Conservation (phyloP, 2,797 vertebrate species). For the Champsocephalus gunnari region DNA sequence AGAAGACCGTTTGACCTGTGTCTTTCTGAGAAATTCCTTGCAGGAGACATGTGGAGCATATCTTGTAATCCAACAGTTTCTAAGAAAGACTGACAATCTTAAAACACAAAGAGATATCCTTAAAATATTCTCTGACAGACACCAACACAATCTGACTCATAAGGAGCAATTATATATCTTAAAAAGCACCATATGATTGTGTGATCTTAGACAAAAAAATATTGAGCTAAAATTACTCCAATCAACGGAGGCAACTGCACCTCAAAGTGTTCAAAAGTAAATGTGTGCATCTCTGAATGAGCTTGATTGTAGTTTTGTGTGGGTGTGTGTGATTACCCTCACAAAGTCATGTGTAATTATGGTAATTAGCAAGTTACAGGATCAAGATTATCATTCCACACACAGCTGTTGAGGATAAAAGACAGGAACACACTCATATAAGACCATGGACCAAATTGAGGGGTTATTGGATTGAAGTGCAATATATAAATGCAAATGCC, state of each 20-base stretch:
- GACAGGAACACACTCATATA: background rate
- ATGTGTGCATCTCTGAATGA: background rate
- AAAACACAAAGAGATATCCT: too few species aligned
- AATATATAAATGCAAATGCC: slow-evolving; percentile 60
- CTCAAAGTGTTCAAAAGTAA: slow-evolving; percentile 9
- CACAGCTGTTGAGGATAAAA: slow-evolving; percentile 32
- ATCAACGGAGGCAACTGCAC: slow-evolving; percentile 46
- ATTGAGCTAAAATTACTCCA: slow-evolving; percentile 30
- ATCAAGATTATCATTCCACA: slow-evolving; percentile 41
- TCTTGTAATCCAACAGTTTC: too few species aligned
- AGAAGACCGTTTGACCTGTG: too few species aligned
- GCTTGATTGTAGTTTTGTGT: background rate
- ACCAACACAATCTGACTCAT: too few species aligned
- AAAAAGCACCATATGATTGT: background rate
- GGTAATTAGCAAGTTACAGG: slow-evolving; percentile 62
- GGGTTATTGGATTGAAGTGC: slow-evolving; percentile 8
- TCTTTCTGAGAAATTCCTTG: too few species aligned
- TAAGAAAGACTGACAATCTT: too few species aligned
- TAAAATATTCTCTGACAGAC: too few species aligned
- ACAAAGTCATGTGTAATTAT: slow-evolving; percentile 49
- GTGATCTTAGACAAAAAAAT: slow-evolving; percentile 37
- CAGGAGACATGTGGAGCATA: too few species aligned
- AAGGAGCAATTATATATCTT: background rate
- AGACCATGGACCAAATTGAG: background rate
- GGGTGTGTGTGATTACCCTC: slow-evolving; percentile 35